Base-by-base conservation (phyloP, 2,797 vertebrate species). In the Microchirus variegatus region DNA sequence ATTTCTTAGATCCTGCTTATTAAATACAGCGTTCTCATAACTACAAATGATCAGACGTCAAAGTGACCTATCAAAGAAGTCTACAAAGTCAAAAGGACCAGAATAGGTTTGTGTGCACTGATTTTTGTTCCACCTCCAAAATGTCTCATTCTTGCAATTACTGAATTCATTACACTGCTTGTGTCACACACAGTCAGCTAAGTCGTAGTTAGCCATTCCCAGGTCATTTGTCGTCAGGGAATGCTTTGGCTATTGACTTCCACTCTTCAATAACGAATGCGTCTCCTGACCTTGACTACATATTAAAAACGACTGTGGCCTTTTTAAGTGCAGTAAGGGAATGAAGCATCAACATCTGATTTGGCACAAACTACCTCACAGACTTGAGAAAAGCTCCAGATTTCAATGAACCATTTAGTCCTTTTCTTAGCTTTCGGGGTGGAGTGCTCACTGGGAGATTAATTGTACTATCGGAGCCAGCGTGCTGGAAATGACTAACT, bases 241-340 rank as follows among this genome's bases (percentile, higher is more conserved):
- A 79, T 79, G 76, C 77, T 78, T 87, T 76, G 59, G 74, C 73
- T 85, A 90, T 90, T 73, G 76, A 91, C 90, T 86, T 85, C 64
- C 73, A 60, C 77, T 85, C 76, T 52, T 76, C 75, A 79, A 80
- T 87, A 84, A 76, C 70, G 77, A 83, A 91, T 88, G 84, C 31
- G 38, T 75, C 71, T 79, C 56, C 67, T 81, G 81, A 89, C 83
- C 85, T 85, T 89, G 82, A 77, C 75, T 76, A 76, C 82, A 76
- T 82, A 81, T 83, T 22, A 22, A 22, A 80, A 69, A 78, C 55
- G 70, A 70, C 60, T 65, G 77, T 66, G 15, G 43, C 72, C 71
- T 49, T 40, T 78, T 85, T 77, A 57, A 57, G 67, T 38, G 18
- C 40, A 62, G 67, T 74, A 18, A 50, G 63, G 53, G 77, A 81